phyloP scores from a whole-genome alignment of 2,888 invertebrate genomes.

The Nomada hirtipes region DNA sequence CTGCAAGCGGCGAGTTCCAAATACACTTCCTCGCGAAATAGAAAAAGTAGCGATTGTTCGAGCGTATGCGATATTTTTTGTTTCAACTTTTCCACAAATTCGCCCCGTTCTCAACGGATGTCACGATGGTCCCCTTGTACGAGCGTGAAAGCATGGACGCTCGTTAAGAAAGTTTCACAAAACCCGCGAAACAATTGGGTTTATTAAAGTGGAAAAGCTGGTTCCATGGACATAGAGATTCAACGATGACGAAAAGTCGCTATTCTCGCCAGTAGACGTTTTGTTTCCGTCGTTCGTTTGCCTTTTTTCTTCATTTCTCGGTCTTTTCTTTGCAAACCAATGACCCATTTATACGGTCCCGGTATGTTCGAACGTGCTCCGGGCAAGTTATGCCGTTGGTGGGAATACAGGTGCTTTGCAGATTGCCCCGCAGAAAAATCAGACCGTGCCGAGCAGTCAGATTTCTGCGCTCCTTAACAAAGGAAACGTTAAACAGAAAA shows the following conservation, averaged over 20 bases:
- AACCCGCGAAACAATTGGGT: constrained; percentile 18
- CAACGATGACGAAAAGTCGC: constrained; percentile 22
- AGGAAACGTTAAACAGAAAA: constrained; percentile 66
- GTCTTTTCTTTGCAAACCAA: constrained; percentile 54
- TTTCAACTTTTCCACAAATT: neutral
- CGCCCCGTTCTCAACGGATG: neutral
- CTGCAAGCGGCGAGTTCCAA: neutral
- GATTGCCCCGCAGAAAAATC: constrained; percentile 68
- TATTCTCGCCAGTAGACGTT: no score
- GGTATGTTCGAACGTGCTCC: constrained; percentile 63
- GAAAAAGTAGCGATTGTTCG: neutral
- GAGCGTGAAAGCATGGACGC: neutral
- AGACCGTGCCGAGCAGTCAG: constrained; percentile 61
- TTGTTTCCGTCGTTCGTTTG: neutral
- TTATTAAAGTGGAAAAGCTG: neutral
- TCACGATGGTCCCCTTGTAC: neutral
- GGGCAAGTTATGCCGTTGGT: constrained; percentile 32
- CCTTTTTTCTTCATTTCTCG: constrained; percentile 24
- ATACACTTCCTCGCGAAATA: neutral
- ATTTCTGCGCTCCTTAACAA: constrained; percentile 59
- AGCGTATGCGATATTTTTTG: neutral
- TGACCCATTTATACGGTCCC: constrained; percentile 69
- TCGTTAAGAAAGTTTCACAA: constrained; percentile 23
- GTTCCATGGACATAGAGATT: neutral
- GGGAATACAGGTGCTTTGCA: constrained; percentile 24